Evolutionary conservation across 1,140 invertebrate species (phyloP), one percentile per base, ranked within the genome.

Genomic region (Drosophila sturtevanti): DNA sequence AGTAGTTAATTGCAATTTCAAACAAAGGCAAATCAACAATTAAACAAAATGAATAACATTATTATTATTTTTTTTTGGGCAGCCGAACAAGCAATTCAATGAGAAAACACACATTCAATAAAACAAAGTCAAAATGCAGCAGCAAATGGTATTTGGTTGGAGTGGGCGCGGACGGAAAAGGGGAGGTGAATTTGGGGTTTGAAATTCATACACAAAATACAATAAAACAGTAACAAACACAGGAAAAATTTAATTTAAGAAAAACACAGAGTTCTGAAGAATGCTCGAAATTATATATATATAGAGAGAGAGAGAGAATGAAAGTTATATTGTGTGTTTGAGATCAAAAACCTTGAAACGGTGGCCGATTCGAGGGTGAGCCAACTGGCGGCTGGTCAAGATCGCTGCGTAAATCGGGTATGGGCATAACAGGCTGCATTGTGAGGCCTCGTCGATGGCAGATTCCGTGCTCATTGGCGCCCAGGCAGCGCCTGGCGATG

Each of bases 341-440:
- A 74, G 48, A 68, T 22, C 67, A 68, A 38, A 75, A 90, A 92
- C 91, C 91, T 92, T 92, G 91, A 80, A 92, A 92, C 72, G 90
- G 90, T 56, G 91, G 91, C 75, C 89, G 89, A 79, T 82, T 90
- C 58, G 84, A 81, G 62, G 91, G 89, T 41, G 90, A 91, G 34
- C 81, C 75, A 62, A 87, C 75, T 79, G 94, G 93, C 89, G 94
- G 93, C 91, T 94, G 93, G 92, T 94, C 94, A 92, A 94, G 92
- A 93, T 95, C 95, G 93, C 95, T 95, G 92, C 96, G 95, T 92
- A 97, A 95, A 94, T 97, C 96, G 92, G 96, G 96, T 92, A 97
- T 97, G 92, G 96, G 95, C 92, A 93, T 94, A 82, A 94, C 93
- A 89, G 93, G 90, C 90, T 95, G 94, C 93, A 95, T 95, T 90